Evolutionary conservation across 37 sponge, comb jelly and placozoan species (phyloP).

Genomic region (Geodia barretti): DNA sequence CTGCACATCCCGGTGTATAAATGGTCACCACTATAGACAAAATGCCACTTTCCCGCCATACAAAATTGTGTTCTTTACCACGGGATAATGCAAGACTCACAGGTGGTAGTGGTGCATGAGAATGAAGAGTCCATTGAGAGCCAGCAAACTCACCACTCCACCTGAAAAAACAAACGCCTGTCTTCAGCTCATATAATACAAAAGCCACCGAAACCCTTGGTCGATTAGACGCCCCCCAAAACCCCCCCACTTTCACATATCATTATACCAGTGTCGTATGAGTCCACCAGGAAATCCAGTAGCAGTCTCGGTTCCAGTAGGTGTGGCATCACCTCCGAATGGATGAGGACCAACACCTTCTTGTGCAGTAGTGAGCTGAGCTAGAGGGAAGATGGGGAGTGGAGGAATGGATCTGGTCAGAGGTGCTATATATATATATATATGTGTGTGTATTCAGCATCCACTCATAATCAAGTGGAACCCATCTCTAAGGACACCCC

Average conservation of each 20-base stretch:
- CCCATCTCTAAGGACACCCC: no score
- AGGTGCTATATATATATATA: no score
- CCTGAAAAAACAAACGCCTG: constrained; percentile 38
- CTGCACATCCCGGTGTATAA: no score
- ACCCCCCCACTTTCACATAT: not conserved
- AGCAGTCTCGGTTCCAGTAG: constrained; percentile 88
- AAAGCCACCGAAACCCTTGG: no score
- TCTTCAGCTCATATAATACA: no score
- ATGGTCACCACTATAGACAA: no score
- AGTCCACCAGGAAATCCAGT: constrained; percentile 89
- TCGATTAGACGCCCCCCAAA: no score
- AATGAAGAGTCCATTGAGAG: constrained; percentile 96
- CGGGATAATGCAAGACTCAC: constrained; percentile 62
- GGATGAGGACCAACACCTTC: constrained; percentile 67
- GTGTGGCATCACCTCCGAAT: constrained; percentile 89
- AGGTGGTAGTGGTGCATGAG: constrained; percentile 91
- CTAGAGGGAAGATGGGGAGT: constrained; percentile 8
- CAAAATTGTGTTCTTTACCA: no score
- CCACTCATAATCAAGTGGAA: no score
- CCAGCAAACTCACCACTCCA: constrained; percentile 89
- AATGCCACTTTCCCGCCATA: no score
- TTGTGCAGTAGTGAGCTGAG: constrained; percentile 23
- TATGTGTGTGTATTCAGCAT: no score
- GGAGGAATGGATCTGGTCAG: no score
- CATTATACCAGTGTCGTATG: constrained; percentile 68